Conservation (phyloP, 2,113 vertebrate species). For the Cervus canadensis region DNA sequence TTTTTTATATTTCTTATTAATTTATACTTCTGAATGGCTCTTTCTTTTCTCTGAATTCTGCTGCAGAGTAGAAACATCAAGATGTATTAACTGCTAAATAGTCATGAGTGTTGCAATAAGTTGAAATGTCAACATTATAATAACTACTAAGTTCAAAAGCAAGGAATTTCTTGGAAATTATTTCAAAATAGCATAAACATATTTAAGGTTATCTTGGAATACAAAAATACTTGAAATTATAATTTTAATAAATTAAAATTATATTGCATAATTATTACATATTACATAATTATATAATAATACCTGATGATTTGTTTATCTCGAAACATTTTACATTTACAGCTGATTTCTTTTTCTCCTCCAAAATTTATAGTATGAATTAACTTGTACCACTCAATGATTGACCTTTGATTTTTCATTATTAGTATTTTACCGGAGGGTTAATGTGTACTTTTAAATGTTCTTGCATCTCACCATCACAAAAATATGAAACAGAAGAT, state of each 20-base stretch:
- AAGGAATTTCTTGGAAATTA: neutral
- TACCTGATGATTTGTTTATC: neutral
- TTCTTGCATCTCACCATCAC: neutral
- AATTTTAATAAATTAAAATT: neutral
- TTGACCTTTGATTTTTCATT: neutral
- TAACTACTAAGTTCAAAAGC: conserved; percentile 36
- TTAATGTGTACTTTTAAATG: neutral
- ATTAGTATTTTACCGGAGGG: neutral
- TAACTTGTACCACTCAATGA: neutral
- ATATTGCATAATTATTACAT: neutral
- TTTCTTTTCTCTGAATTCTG: conserved; percentile 33
- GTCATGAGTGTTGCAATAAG: neutral
- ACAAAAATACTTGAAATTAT: neutral
- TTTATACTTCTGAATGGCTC: conserved; percentile 51
- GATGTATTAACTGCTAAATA: conserved; percentile 28
- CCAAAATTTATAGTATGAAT: neutral
- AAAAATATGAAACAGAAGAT: neutral
- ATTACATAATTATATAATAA: neutral
- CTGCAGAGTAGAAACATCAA: conserved; percentile 60
- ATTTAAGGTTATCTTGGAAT: neutral
- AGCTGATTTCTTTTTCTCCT: neutral
- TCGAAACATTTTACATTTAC: neutral
- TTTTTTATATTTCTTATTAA: neutral
- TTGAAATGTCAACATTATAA: conserved; percentile 57
- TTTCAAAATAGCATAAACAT: neutral